These are phyloP conservation scores for Hybognathus amarus DNA, from an alignment of 2,797 vertebrate species.

Conservation along the genomic window DNA sequence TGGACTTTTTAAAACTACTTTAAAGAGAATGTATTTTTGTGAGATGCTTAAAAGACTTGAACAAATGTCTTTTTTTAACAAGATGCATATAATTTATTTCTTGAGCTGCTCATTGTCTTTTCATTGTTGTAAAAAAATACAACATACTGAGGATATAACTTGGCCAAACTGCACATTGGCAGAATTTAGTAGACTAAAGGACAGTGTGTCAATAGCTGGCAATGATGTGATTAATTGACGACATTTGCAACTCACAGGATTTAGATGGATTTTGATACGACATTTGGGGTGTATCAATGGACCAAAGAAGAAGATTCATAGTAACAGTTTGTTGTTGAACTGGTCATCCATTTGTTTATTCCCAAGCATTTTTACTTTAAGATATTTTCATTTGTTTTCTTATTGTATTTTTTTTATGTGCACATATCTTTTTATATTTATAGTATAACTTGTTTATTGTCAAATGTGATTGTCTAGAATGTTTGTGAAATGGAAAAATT, in stretches of 20 bases:
- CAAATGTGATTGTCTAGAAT: conserved; percentile 91
- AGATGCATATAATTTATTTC: conserved; percentile 78
- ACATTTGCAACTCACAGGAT: conserved; percentile 44
- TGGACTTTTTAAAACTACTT: conserved; percentile 68
- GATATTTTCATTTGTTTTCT: conserved; percentile 53
- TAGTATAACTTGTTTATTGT: conserved; percentile 89
- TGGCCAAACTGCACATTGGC: conserved; percentile 57
- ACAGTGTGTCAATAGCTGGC: conserved; percentile 21
- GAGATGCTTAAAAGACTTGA: conserved; percentile 80
- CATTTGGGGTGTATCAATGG: conserved; percentile 55
- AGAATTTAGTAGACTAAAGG: conserved; percentile 42
- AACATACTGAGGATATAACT: conserved; percentile 61
- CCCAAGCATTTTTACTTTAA: conserved; percentile 66
- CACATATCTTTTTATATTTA: conserved; percentile 94
- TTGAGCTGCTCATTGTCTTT: conserved; percentile 73
- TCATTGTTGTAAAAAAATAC: conserved; percentile 61
- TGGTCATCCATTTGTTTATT: conserved; percentile 55
- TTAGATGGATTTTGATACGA: conserved; percentile 37
- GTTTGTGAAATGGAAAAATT: conserved; percentile 79
- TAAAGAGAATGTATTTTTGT: conserved; percentile 83
- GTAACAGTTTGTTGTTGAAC: conserved; percentile 29
- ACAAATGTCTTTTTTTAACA: conserved; percentile 68
- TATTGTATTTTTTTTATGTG: conserved; percentile 71
- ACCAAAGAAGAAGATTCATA: conserved; percentile 26
- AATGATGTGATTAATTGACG: conserved; percentile 36